A percentile compares a stretch with the other conserved stretches of the same genome.
phyloP scores from a whole-genome alignment of 2,888 invertebrate genomes.

The Carabus problematicus region DNA sequence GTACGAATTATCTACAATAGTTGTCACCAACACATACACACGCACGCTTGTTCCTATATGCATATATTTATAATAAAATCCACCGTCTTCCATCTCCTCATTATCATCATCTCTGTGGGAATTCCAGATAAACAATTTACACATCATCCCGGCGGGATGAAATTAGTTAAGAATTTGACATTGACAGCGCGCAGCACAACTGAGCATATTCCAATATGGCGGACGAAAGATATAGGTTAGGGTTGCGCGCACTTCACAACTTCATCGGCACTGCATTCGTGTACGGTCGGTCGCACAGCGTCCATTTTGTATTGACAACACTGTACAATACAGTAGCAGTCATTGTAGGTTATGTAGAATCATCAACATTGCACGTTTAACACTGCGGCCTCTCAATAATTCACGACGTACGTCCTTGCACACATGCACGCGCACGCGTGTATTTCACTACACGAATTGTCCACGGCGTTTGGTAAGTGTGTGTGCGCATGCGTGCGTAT shows the following conservation, averaged over 20 bases:
- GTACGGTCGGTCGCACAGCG: constrained; percentile 12
- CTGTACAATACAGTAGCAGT: constrained; percentile 15
- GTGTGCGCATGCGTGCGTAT: too few species aligned
- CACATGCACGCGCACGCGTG: neutral
- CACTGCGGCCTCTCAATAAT: constrained; percentile 18
- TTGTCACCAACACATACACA: constrained; percentile 43
- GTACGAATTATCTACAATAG: constrained; percentile 41
- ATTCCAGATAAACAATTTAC: neutral
- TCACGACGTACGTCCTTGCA: too few species aligned
- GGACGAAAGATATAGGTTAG: neutral
- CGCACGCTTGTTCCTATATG: constrained; percentile 37
- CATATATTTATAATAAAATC: constrained; percentile 28
- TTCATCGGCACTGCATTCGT: constrained; percentile 14
- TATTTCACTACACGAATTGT: constrained; percentile 3
- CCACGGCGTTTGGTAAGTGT: neutral
- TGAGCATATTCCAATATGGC: constrained; percentile 7
- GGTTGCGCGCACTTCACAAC: constrained; percentile 26
- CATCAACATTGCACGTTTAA: constrained; percentile 31
- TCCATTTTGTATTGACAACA: constrained; percentile 17
- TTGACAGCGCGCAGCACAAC: neutral
- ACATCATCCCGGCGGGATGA: too few species aligned
- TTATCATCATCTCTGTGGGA: neutral
- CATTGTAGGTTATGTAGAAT: too few species aligned
- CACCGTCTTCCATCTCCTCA: constrained; percentile 21
- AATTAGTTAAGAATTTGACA: neutral